A percentile compares a stretch with the other conserved stretches of the same genome.
Evolutionary conservation across 1,140 invertebrate genomes (phyloP).

Genomic region (Trichogramma pretiosum): DNA sequence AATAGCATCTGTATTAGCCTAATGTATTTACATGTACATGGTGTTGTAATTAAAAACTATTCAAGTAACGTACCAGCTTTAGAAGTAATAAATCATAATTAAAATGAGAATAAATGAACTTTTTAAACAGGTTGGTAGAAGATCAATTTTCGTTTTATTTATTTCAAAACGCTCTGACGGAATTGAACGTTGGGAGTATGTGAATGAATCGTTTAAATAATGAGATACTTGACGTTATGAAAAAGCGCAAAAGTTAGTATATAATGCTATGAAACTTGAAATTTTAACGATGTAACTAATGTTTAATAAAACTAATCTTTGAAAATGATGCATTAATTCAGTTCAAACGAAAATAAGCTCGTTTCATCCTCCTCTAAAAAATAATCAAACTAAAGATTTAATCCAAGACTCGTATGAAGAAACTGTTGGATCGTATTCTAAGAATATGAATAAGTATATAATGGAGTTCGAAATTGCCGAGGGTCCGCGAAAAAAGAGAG

Average conservation of each 20-base stretch:
- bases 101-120: slow-evolving; percentile 2
- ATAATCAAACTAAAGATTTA: no score
- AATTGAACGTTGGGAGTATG: slow-evolving; percentile 1
- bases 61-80: slow-evolving; percentile 5
- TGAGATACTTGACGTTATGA: neutral
- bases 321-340: no score
- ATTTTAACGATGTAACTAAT: slow-evolving; percentile 28
- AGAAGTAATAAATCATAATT: slow-evolving; percentile 6
- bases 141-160: neutral
- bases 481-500: no score
- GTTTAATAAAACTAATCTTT: slow-evolving; percentile 30
- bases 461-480: no score
- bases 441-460: no score
- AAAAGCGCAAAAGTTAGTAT: neutral
- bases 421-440: no score
- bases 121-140: neutral
- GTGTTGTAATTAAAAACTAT: neutral
- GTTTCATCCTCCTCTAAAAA: no score
- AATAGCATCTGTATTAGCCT: neutral
- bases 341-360: no score
- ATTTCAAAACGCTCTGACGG: neutral
- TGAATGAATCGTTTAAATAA: slow-evolving; percentile 1
- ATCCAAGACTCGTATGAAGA: no score
- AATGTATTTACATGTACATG: neutral
- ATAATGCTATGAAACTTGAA: slow-evolving; percentile 23